Evolutionary conservation across 2,888 invertebrate species (phyloP).

Genomic region (Axea sp.): DNA sequence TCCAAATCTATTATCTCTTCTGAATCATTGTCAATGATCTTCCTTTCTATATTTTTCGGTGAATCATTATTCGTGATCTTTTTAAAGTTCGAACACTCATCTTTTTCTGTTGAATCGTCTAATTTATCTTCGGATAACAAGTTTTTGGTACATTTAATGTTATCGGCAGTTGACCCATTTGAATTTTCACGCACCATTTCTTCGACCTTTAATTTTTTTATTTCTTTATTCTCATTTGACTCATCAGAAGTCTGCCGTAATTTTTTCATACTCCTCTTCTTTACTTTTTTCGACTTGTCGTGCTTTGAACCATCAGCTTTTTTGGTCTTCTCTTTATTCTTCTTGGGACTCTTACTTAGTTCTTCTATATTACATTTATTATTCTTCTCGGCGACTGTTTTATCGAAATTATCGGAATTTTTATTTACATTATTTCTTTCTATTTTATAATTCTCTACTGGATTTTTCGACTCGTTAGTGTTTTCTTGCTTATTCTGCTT

Average conservation of each 20-base stretch:
- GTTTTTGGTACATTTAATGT: no score
- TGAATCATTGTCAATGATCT: slow-evolving; percentile 19
- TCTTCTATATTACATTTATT: no score
- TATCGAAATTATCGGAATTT: no score
- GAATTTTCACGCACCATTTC: no score
- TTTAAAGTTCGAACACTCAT: not conserved
- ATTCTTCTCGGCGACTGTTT: no score
- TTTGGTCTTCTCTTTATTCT: slow-evolving; percentile 35
- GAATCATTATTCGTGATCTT: slow-evolving; percentile 33
- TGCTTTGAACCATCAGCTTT: slow-evolving; percentile 39
- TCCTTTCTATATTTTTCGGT: not conserved
- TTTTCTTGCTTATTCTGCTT: not conserved
- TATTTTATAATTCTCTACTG: not conserved
- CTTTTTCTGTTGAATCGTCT: no score
- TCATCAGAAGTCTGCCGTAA: slow-evolving; percentile 10
- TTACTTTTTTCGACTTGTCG: slow-evolving; percentile 20
- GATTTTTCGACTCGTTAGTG: not conserved
- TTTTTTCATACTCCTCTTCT: slow-evolving; percentile 20
- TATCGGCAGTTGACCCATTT: no score
- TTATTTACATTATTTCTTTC: not conserved
- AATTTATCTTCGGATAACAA: no score
- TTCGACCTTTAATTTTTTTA: no score
- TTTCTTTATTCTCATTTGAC: slow-evolving; percentile 19
- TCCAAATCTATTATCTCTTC: slow-evolving; percentile 78
- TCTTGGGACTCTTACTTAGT: no score